Evolutionary conservation across 2,113 vertebrate genomes (phyloP), one percentile per base, ranked within the genome.

Genomic region (Trinectes maculatus): DNA sequence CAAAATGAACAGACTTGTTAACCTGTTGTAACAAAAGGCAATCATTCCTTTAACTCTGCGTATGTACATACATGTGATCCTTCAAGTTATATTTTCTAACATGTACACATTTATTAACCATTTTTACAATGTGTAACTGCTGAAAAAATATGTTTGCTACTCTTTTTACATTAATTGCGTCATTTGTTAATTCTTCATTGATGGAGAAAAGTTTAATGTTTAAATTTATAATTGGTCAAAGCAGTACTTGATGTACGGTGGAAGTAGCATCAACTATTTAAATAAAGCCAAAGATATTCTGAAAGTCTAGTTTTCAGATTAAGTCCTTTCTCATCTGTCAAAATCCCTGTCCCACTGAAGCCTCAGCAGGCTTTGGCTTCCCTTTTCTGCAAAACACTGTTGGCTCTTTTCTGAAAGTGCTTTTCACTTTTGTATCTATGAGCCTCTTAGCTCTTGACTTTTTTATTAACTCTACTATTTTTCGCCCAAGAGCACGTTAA

Each of bases 401-500:
- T n/a, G 19, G 18, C 44, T 54, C 53, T 54, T 40, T 16, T 36
- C 55, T 69, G 16, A 36, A 78, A 80, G 73, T 74, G 61, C 72
- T 74, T 84, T 69, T 72, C 76, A 74, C 66, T 80, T 84, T 77
- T 82, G 53, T 78, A 77, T 59, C 33, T n/a, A 18, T 51, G 6
- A 69, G 28, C 29, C 28, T 73, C 47, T 39, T 58, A 29, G 59
- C 37, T 49, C 46, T 39, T 53, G 21, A 75, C 47, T 69, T 84
- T 87, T 84, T 43, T 74, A 87, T 75, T 3, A 65, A 75, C 68
- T 60, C 10, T 80, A 55, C 18, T 87, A 83, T 89, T 70, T 73
- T 19, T 91, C 94, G 80, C 92, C 80, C 88, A 89, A 91, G 71
- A 93, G 89, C 64, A 87, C 95, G 94, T 95, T 91, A 94, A 94